Percentiles rank a stretch among this genome's conserved stretches.
Evolutionary conservation across 2,797 vertebrate genomes (phyloP).

Genomic region (Chaetodon trifasciatus): DNA sequence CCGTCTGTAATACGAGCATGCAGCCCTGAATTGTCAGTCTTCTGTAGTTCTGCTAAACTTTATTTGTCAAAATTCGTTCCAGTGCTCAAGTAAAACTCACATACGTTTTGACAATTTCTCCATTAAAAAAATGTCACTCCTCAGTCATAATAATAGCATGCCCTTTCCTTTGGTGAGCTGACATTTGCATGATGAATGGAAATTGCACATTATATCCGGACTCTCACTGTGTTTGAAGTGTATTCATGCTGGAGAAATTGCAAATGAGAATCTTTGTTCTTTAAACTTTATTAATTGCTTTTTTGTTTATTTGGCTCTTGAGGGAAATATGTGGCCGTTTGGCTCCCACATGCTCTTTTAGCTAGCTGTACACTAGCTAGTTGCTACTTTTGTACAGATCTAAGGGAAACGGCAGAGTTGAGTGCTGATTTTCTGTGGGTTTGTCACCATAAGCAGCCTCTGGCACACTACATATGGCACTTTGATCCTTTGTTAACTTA

Average conservation of each 20-base stretch:
- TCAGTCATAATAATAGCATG: constrained; percentile 13
- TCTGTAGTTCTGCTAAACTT: neutral
- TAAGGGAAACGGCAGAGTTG: neutral
- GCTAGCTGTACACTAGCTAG: neutral
- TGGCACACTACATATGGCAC: neutral
- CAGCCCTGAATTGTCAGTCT: neutral
- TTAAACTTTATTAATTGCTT: neutral
- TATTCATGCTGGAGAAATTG: neutral
- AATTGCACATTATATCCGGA: neutral
- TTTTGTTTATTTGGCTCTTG: neutral
- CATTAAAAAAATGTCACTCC: constrained; percentile 14
- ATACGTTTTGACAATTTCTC: constrained; percentile 15
- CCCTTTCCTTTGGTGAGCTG: constrained; percentile 17
- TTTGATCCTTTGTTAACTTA: neutral
- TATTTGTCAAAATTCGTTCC: neutral
- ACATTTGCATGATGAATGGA: constrained; percentile 19
- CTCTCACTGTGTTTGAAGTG: neutral
- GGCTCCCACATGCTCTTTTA: no score
- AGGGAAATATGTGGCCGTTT: no score
- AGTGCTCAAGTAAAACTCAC: neutral
- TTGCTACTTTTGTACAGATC: no score
- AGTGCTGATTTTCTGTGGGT: neutral
- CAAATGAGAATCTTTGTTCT: neutral
- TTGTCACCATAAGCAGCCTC: neutral
- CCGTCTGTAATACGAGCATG: neutral